Conservation (phyloP, 2,888 invertebrate species). For the Actias luna region DNA sequence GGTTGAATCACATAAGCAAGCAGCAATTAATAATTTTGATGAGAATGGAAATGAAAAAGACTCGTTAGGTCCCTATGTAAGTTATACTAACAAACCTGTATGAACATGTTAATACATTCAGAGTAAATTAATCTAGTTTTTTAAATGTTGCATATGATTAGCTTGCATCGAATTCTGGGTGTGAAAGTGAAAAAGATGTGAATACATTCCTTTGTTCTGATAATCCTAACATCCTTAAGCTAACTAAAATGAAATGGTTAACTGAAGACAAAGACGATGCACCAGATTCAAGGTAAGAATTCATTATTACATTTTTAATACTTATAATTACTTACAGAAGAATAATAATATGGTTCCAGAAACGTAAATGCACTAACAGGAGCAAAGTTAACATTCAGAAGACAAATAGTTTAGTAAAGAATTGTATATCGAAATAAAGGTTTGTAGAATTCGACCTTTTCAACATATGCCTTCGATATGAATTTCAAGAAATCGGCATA, state of each 20-base stretch:
- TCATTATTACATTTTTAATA: not conserved
- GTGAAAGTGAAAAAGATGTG: conserved; percentile 40
- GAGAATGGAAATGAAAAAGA: conserved; percentile 26
- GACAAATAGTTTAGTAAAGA: conserved; percentile 15
- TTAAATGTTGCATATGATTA: conserved; percentile 23
- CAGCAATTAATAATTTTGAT: conserved; percentile 24
- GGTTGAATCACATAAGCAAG: conserved; percentile 42
- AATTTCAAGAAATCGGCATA: not conserved
- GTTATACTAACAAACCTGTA: conserved; percentile 21
- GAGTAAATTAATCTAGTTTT: conserved; percentile 12
- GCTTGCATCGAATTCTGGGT: conserved; percentile 37
- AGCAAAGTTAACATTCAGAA: conserved; percentile 37
- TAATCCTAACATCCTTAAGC: conserved; percentile 58
- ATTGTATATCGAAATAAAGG: conserved; percentile 3
- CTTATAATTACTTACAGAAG: conserved; percentile 33
- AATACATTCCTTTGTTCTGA: conserved; percentile 27
- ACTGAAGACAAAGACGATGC: conserved; percentile 53
- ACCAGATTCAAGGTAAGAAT: conserved; percentile 60
- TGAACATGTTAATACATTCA: conserved; percentile 17
- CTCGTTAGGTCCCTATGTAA: conserved; percentile 36
- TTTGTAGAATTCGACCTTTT: conserved; percentile 4
- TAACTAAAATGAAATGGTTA: conserved; percentile 74
- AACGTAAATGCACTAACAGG: conserved; percentile 67
- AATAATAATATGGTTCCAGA: conserved; percentile 62
- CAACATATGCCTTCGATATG: not conserved